phyloP scores from a whole-genome alignment of 2,888 invertebrate genomes.

The Apamea monoglypha region DNA sequence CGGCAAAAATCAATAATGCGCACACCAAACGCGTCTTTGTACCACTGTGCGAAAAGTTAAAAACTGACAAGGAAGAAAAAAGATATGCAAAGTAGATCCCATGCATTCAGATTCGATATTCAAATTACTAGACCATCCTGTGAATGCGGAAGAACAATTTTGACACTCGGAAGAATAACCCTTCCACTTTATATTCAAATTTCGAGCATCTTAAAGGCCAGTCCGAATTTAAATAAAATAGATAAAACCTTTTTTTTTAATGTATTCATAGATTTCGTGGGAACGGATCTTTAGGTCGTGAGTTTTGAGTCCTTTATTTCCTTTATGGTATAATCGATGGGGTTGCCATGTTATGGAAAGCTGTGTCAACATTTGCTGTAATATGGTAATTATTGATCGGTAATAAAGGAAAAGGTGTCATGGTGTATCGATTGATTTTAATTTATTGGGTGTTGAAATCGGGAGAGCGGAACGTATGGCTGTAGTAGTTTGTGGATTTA shows the following conservation, averaged over 20 bases:
- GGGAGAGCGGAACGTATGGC: constrained; percentile 12
- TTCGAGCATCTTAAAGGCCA: constrained; percentile 81
- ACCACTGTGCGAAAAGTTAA: constrained; percentile 82
- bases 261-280: constrained; percentile 85
- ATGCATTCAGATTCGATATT: constrained; percentile 81
- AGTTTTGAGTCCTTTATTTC: constrained; percentile 81
- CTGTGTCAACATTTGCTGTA: constrained; percentile 87
- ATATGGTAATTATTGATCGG: constrained; percentile 82
- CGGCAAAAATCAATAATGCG: constrained; percentile 73
- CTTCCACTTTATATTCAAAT: constrained; percentile 88
- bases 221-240: constrained; percentile 76
- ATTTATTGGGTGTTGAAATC: constrained; percentile 64
- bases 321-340: constrained; percentile 85
- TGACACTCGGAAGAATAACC: constrained; percentile 88
- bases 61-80: constrained; percentile 69
- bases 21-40: constrained; percentile 77
- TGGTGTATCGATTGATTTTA: constrained; percentile 71
- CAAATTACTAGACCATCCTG: constrained; percentile 84
- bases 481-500: neutral
- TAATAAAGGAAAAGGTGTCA: constrained; percentile 71
- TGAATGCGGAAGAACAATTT: constrained; percentile 88
- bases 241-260: constrained; percentile 83
- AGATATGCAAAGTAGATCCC: constrained; percentile 86
- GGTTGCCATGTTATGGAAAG: constrained; percentile 86
- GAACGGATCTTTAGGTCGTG: constrained; percentile 67